Evolutionary conservation across 2,797 vertebrate species (phyloP).

Genomic region (Acrocephalus scirpaceus): DNA sequence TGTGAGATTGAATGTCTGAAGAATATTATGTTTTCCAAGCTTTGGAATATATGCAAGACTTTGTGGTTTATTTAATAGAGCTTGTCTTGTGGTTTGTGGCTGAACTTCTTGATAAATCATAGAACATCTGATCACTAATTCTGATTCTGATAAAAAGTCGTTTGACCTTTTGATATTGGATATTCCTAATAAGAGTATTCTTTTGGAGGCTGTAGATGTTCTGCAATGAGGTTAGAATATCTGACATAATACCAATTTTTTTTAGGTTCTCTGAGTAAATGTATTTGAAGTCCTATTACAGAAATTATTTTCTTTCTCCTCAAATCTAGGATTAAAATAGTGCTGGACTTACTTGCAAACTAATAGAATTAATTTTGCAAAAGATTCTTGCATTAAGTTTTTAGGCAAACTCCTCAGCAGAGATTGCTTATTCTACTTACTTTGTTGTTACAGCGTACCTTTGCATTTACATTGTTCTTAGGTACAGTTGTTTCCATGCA

Average conservation of each 20-base stretch:
- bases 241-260: neutral
- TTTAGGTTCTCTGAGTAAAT: neutral
- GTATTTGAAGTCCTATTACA: neutral
- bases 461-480: neutral
- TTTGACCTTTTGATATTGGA: neutral
- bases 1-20: neutral
- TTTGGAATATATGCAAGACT: neutral
- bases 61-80: neutral
- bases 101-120: neutral
- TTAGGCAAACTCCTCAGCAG: neutral
- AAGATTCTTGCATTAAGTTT: neutral
- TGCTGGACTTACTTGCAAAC: neutral
- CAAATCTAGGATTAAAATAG: neutral
- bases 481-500: neutral
- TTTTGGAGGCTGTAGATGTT: neutral
- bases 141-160: neutral
- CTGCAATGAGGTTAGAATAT: neutral
- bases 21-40: neutral
- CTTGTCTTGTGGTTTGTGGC: neutral
- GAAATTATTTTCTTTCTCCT: neutral
- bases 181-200: neutral
- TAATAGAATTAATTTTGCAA: neutral
- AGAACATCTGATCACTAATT: neutral
- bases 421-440: neutral
- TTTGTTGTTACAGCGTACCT: neutral